Evolutionary conservation across 2,113 vertebrate species (phyloP).

Genomic region (Lamprotornis superbus): DNA sequence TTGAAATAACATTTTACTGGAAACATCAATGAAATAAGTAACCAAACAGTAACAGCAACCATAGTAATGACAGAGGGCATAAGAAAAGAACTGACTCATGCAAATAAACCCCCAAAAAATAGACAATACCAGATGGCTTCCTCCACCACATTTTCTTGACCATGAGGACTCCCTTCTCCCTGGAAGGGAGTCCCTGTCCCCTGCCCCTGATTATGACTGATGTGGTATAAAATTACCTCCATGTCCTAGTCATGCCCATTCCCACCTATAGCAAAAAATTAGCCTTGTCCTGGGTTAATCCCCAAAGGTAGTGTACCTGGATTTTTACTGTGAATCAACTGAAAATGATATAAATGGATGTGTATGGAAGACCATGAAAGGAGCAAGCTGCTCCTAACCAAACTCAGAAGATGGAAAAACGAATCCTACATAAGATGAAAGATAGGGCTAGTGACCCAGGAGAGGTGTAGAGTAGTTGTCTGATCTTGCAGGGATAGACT

Average conservation of each 20-base stretch:
- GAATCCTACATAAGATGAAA: not conserved
- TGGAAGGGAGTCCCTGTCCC: not conserved
- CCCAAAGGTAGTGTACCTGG: not conserved
- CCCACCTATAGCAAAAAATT: not conserved
- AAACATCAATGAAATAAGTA: not conserved
- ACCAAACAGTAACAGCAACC: not conserved
- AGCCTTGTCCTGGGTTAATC: not conserved
- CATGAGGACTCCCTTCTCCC: not conserved
- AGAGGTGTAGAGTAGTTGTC: not conserved
- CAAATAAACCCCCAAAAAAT: not conserved
- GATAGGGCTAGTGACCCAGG: not conserved
- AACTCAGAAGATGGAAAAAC: not conserved
- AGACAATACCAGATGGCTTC: fast-evolving
- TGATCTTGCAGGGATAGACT: not conserved
- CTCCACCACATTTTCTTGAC: not conserved
- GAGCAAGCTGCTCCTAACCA: not conserved
- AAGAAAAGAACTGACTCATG: not conserved
- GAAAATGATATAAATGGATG: not conserved
- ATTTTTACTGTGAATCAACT: not conserved
- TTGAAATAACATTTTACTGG: not conserved
- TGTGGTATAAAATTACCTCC: not conserved
- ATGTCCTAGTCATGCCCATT: not conserved
- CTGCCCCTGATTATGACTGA: not conserved
- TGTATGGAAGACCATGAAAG: not conserved
- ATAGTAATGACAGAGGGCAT: not conserved